Conservation (phyloP, 1,140 invertebrate genomes). For the Ceratina calcarata region DNA sequence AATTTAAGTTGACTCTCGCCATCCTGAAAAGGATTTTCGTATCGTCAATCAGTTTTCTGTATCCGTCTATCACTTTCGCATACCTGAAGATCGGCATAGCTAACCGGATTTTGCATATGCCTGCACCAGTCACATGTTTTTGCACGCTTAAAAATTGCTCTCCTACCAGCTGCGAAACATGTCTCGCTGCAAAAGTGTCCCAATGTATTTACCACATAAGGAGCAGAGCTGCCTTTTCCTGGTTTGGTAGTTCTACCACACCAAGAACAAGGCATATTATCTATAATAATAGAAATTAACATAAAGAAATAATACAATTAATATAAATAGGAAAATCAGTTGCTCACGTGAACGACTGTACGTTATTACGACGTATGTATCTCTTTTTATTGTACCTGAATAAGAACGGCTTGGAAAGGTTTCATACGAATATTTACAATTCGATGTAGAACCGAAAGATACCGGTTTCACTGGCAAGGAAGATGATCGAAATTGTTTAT, state of each 20-base stretch:
- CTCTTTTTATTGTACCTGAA: conserved; percentile 56
- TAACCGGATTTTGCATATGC: conserved; percentile 94
- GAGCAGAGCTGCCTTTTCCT: conserved; percentile 57
- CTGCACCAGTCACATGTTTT: conserved; percentile 97
- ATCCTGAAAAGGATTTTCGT: conserved; percentile 80
- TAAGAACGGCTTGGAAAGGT: conserved; percentile 68
- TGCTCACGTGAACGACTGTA: too few relatives aligned
- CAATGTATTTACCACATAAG: conserved; percentile 61
- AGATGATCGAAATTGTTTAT: conserved; percentile 50
- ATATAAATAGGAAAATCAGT: too few relatives aligned
- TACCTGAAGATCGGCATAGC: conserved; percentile 92
- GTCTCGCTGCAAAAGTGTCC: conserved; percentile 87
- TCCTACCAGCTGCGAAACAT: conserved; percentile 92
- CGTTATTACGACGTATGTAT: too few relatives aligned
- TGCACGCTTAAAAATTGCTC: conserved; percentile 93
- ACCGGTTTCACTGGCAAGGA: conserved; percentile 60
- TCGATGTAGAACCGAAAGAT: conserved; percentile 17
- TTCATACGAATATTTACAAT: conserved; percentile 56
- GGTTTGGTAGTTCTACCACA: conserved; percentile 70
- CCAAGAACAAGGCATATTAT: conserved; percentile 70
- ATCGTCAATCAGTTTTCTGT: not conserved
- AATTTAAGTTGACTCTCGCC: conserved; percentile 90
- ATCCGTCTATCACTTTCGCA: not conserved
- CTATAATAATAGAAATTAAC: conserved; percentile 44
- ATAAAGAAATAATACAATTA: too few relatives aligned